Evolutionary conservation across 2,888 invertebrate species (phyloP), one percentile per base, ranked within the genome.

Genomic region (Harpalus rufipes): DNA sequence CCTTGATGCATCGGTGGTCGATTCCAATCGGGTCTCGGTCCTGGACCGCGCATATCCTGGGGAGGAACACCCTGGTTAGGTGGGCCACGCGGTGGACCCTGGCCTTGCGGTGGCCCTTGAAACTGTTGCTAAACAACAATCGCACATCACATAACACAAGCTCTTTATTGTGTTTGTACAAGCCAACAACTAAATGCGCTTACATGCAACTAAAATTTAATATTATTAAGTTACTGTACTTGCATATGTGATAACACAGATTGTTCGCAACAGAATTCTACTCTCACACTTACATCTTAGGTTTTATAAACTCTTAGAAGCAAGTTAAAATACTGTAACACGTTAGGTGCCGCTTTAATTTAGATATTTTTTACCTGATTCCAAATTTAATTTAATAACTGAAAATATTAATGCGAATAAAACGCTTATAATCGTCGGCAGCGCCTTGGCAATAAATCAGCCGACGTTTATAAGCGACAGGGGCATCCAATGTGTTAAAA

Each of bases 11-110:
- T 94, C 86, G 95, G 95, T 78, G 95, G 95, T 86, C 95, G 91
- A 89, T 93, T 95, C 96, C 96, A 96, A 88, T 95, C 95, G 0
- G 94, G 95, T 41, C 95, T 92, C 12, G 95, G 95, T 18, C 92
- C 92, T 14, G 93, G 92, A 41, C 91, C 89, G 25, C 85, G 85
- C 85, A 85, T 85, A 59, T 85, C 85, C 72, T 85, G 85, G 84
- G 92, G 92, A 59, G 91, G 93, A 89, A 94, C 94, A 85, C 94
- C 94, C 88, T 92, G 94, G 90, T 94, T 94, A 39, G 93, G 94
- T 89, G 92, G 92, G 80, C 93, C 93, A 87, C 93, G 91, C 7
- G 93, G 93, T 81, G 93, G 93, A 81, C 92, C 92, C 91, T 93
- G 93, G 78, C 92, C 92, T 84, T 93, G 93, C 32, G 93, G 93